Conservation (phyloP, 2,888 invertebrate genomes). For the Leptopilina drosophilae region DNA sequence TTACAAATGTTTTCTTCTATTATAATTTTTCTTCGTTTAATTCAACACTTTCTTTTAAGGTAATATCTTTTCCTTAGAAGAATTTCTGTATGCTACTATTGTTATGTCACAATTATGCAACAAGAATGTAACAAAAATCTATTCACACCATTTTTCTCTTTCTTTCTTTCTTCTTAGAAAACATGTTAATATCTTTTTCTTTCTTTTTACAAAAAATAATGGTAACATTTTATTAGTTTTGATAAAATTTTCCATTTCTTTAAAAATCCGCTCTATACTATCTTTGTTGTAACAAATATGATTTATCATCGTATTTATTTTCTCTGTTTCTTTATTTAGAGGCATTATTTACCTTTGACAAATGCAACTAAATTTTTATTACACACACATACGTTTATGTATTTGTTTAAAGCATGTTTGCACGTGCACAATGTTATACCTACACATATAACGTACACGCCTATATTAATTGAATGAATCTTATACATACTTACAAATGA, state of each 20-base stretch:
- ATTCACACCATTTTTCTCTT: background rate
- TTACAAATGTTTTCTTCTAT: too few relatives aligned
- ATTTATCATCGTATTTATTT: too few relatives aligned
- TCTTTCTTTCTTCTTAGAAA: background rate
- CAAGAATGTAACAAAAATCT: background rate
- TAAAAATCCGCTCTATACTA: too few relatives aligned
- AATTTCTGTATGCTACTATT: background rate
- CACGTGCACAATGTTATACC: constrained; percentile 2
- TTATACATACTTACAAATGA: too few relatives aligned
- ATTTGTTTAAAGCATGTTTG: constrained; percentile 13
- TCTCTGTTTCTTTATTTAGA: background rate
- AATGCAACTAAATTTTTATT: background rate
- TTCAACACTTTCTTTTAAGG: too few relatives aligned
- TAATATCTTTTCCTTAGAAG: background rate
- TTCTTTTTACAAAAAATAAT: background rate
- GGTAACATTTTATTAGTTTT: background rate
- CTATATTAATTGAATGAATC: too few relatives aligned
- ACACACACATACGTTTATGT: background rate
- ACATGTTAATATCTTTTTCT: background rate
- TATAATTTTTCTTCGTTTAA: too few relatives aligned
- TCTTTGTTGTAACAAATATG: too few relatives aligned
- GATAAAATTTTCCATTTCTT: too few relatives aligned
- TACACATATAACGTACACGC: too few relatives aligned
- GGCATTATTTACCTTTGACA: background rate
- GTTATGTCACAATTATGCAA: too few relatives aligned